Percentiles rank a stretch among this genome's conserved stretches.
phyloP scores from a whole-genome alignment of 2,797 vertebrate genomes.

The Poeciliopsis presidionis region DNA sequence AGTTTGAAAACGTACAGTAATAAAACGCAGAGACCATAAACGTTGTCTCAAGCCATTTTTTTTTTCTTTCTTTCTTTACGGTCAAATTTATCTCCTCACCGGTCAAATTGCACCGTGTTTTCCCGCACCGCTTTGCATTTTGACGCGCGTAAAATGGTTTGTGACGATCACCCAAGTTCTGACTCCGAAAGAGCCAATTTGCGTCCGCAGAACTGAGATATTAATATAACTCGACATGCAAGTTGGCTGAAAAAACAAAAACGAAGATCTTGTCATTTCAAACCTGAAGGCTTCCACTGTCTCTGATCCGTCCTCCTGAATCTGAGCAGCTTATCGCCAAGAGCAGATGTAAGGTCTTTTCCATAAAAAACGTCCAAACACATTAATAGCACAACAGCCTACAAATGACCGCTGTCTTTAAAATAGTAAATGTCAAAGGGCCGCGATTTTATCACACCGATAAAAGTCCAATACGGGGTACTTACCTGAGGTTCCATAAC shows the following conservation, averaged over 20 bases:
- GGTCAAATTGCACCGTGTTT: neutral
- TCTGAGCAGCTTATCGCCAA: neutral
- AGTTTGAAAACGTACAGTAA: neutral
- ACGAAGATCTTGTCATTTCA: neutral
- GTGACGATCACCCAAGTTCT: neutral
- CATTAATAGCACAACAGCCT: conserved; percentile 3
- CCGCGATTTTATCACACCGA: neutral
- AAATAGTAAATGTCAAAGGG: conserved; percentile 9
- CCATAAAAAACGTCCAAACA: conserved; percentile 7
- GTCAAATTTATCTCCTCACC: neutral
- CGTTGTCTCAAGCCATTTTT: no score
- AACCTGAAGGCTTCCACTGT: neutral
- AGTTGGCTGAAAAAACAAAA: neutral
- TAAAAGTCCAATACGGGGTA: conserved; percentile 2
- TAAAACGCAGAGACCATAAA: neutral
- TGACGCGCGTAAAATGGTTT: neutral
- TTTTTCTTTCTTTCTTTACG: no score
- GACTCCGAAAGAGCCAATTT: neutral
- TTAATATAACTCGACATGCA: neutral
- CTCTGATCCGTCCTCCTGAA: neutral
- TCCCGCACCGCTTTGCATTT: neutral
- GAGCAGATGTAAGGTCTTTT: conserved; percentile 7
- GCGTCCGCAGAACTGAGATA: neutral
- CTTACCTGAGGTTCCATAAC: conserved; percentile 4
- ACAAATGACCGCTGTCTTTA: neutral